Evolutionary conservation across 1,140 invertebrate genomes (phyloP), one percentile per base, ranked within the genome.

Genomic region (Aphelenchoides fujianensis): DNA sequence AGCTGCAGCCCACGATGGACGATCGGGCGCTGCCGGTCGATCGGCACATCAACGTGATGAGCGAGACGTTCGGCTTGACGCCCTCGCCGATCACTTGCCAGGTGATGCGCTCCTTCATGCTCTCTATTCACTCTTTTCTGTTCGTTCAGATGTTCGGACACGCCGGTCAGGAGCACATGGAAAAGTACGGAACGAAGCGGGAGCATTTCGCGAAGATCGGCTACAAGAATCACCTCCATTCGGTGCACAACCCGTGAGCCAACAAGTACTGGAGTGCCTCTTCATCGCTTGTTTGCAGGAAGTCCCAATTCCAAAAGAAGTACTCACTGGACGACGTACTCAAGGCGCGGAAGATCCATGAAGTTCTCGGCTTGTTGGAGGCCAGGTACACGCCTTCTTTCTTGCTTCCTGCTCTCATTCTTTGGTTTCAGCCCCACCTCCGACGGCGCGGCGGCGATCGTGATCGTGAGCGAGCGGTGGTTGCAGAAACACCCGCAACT

Each of bases 151-250:
- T 97, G 85, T 98, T 98, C 88, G 78, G 74, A 37, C 95, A 96
- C 86, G 95, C 95, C 73, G 96, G 91, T 5, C 86, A 90, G 59
- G 95, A 98, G 80, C 94, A 98, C 82, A 97, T 98, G 93, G 89
- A 93, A 80, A 95, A 94, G 85, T 96, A 96, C 86, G 94, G 76
- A 31, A 94, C 93, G 0, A 95, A 90, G 74, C 89, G 90, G 23
- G 89, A 93, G 61, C 94, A 97, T 84, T 91, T 98, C 85, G 95
- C 93, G 0, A 97, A 97, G 87, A 94, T 98, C 82, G 95, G 95
- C 0, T 91, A 91, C 74, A 98, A 98, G 84, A 98, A 98, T 86
- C 95, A 98, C 85, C 90, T 92, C 76, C 95, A 98, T 88, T 97
- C 94, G 0, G 88, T 89, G 0, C 96, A 97, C 80, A 98, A 98